These are phyloP conservation scores for Okamejei kenojei DNA, from an alignment of 2,797 vertebrate species.

Conservation along the genomic window DNA sequence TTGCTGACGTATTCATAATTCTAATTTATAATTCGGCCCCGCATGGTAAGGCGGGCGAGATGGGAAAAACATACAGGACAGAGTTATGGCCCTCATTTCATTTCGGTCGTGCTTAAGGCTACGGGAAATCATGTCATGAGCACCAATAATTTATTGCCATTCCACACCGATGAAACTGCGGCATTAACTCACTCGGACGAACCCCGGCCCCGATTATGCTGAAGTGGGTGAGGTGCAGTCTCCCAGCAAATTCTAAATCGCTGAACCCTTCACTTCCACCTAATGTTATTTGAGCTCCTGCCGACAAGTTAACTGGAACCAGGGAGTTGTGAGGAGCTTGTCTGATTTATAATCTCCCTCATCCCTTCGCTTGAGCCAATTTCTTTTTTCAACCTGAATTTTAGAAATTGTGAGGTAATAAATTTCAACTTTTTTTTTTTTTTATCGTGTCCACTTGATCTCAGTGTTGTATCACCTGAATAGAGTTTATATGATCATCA, in stretches of 20 bases:
- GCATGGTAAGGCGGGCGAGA: background rate
- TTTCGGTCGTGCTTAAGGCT: background rate
- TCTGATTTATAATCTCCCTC: background rate
- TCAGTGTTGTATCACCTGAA: too few species aligned
- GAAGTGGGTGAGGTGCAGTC: background rate
- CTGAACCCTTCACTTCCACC: background rate
- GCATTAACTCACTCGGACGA: background rate
- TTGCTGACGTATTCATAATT: background rate
- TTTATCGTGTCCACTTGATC: background rate
- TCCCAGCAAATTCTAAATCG: background rate
- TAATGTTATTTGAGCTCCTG: background rate
- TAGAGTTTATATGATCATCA: too few species aligned
- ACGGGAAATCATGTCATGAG: background rate
- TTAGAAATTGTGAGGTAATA: background rate
- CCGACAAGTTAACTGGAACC: background rate
- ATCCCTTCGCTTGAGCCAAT: background rate
- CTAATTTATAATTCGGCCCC: background rate
- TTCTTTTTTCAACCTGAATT: background rate
- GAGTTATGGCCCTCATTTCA: background rate
- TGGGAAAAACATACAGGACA: background rate
- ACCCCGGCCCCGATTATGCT: background rate
- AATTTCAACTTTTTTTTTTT: background rate
- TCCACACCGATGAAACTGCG: background rate
- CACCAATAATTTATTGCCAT: slow-evolving; percentile 6
- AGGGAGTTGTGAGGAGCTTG: background rate